Percentiles rank a stretch among this genome's conserved stretches.
Conservation (phyloP, 2,888 invertebrate species). For the Heliothis peltigera region DNA sequence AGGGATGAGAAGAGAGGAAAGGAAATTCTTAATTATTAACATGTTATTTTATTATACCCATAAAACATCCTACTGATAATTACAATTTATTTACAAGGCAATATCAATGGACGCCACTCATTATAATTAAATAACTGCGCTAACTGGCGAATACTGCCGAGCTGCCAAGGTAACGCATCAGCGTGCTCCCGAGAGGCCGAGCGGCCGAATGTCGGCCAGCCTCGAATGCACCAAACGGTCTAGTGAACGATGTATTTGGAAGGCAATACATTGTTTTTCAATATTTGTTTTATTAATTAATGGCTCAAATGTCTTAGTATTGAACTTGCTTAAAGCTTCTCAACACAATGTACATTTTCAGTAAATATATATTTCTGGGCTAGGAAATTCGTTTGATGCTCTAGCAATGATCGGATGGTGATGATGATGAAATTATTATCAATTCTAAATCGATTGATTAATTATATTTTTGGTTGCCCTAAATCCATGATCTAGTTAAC, state of each 20-base stretch:
- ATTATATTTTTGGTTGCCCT: not conserved
- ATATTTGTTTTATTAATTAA: too few species aligned
- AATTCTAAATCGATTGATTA: not conserved
- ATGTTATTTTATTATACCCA: not conserved
- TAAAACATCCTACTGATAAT: conserved; percentile 3
- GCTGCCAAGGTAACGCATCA: not conserved
- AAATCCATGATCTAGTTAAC: not conserved
- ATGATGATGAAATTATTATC: not conserved
- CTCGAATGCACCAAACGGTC: too few species aligned
- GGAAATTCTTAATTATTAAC: not conserved
- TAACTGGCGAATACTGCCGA: conserved; percentile 35
- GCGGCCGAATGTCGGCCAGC: too few species aligned
- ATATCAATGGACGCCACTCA: not conserved
- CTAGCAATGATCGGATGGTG: not conserved
- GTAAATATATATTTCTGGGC: too few species aligned
- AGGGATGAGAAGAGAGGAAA: too few species aligned
- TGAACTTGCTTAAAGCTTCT: too few species aligned
- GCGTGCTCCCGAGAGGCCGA: too few species aligned
- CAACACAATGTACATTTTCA: too few species aligned
- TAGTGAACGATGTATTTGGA: too few species aligned
- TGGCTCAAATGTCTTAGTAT: too few species aligned
- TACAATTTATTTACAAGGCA: conserved; percentile 13
- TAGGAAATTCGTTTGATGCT: not conserved
- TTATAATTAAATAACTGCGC: conserved; percentile 8
- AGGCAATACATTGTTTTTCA: too few species aligned